Conservation (phyloP, 92 coral and sea anemone genomes). For the Actinostola sp. region DNA sequence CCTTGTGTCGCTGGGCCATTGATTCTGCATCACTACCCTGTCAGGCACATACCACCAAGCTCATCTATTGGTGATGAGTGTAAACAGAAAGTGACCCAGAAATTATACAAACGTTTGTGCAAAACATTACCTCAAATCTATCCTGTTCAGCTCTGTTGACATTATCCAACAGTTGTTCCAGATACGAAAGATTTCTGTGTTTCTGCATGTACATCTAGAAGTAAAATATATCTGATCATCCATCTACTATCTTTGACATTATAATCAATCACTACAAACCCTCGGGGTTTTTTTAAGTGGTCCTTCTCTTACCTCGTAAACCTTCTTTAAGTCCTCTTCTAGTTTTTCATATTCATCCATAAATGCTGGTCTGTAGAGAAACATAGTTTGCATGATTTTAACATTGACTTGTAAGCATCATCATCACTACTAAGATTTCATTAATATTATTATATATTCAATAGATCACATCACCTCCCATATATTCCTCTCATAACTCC, state of each 20-base stretch:
- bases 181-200: conserved; percentile 87
- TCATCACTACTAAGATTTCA: no score
- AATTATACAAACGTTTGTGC: not conserved
- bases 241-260: no score
- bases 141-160: conserved; percentile 95
- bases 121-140: conserved; percentile 81
- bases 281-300: no score
- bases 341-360: conserved; percentile 99
- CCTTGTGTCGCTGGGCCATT: no score
- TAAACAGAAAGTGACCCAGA: not conserved
- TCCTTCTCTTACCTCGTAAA: conserved; percentile 71
- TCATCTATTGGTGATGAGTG: no score
- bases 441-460: no score
- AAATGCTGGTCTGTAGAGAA: conserved; percentile 81
- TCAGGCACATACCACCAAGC: not conserved
- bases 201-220: conserved; percentile 92
- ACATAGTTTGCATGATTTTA: no score
- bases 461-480: no score
- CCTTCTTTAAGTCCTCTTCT: conserved; percentile 86
- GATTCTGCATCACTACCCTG: no score
- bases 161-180: conserved; percentile 93
- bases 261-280: no score
- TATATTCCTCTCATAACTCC: no score
- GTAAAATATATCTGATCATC: not conserved
- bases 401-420: no score